Evolutionary conservation across 1,140 invertebrate species (phyloP).

Genomic region (Brachionus angularis): DNA sequence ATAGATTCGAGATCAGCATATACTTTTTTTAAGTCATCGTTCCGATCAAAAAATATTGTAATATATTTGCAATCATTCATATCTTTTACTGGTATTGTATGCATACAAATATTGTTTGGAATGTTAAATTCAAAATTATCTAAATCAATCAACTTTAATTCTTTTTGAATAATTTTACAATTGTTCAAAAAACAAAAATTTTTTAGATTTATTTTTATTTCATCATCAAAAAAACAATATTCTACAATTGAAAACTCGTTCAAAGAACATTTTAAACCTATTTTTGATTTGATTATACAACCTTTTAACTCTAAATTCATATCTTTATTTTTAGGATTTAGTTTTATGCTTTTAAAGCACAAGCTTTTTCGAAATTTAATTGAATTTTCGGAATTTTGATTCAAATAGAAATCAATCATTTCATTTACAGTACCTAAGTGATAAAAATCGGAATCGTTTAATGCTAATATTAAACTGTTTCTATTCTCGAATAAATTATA

Average conservation of each 20-base stretch:
- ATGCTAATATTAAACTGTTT: constrained; percentile 52
- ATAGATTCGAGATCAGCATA: neutral
- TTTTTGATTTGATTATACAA: neutral
- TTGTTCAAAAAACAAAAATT: neutral
- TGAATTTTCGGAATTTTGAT: constrained; percentile 52
- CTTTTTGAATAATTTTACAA: neutral
- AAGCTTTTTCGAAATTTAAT: neutral
- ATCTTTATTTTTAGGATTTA: neutral
- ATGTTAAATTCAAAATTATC: neutral
- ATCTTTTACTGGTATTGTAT: neutral
- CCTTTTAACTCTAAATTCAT: neutral
- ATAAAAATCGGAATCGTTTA: constrained; percentile 59
- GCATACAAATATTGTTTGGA: constrained; percentile 8
- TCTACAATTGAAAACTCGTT: neutral
- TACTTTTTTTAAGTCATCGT: constrained; percentile 23
- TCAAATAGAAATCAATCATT: constrained; percentile 48
- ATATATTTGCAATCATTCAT: neutral
- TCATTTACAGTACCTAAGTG: constrained; percentile 60
- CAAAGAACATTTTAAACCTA: neutral
- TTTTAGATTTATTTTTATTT: neutral
- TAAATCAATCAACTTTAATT: neutral
- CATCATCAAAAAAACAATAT: constrained; percentile 2
- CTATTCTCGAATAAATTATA: constrained; percentile 51
- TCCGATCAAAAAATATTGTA: constrained; percentile 3
- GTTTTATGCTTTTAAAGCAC: neutral